Percentiles rank a stretch among this genome's conserved stretches.
These are phyloP conservation scores for Mayetiola destructor DNA, from an alignment of 2,888 invertebrate species.

Conservation along the genomic window DNA sequence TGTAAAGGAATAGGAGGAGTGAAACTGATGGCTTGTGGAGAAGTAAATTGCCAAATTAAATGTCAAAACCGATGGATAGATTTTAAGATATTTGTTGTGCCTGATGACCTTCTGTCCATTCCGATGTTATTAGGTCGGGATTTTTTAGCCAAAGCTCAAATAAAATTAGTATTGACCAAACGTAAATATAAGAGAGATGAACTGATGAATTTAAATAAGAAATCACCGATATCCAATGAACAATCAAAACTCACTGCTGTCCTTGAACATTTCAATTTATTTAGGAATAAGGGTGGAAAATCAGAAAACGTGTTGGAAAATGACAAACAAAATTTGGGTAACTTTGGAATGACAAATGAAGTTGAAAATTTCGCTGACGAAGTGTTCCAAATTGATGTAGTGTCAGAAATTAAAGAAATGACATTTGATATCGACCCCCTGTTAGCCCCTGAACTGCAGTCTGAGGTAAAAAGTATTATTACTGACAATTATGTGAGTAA, in stretches of 20 bases:
- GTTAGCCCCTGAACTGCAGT: background rate
- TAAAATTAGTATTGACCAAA: background rate
- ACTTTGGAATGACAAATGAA: background rate
- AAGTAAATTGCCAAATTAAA: background rate
- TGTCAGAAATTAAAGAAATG: background rate
- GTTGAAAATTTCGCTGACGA: background rate
- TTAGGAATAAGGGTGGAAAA: background rate
- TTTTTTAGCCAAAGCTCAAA: background rate
- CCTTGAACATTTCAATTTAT: background rate
- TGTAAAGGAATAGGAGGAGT: background rate
- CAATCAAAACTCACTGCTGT: background rate
- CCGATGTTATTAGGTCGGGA: background rate
- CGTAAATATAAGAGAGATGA: background rate
- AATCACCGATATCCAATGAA: background rate
- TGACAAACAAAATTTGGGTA: background rate
- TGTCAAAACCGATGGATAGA: background rate
- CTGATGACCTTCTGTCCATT: background rate
- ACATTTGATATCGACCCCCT: background rate
- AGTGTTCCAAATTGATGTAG: background rate
- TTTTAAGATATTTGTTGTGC: background rate
- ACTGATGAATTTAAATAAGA: background rate
- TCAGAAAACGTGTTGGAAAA: background rate
- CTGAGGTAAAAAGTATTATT: background rate
- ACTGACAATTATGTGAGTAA: background rate
- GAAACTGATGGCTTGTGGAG: background rate